Evolutionary conservation across 1,140 invertebrate genomes (phyloP), one percentile per base, ranked within the genome.

Genomic region (Calephelis virginiensis): DNA sequence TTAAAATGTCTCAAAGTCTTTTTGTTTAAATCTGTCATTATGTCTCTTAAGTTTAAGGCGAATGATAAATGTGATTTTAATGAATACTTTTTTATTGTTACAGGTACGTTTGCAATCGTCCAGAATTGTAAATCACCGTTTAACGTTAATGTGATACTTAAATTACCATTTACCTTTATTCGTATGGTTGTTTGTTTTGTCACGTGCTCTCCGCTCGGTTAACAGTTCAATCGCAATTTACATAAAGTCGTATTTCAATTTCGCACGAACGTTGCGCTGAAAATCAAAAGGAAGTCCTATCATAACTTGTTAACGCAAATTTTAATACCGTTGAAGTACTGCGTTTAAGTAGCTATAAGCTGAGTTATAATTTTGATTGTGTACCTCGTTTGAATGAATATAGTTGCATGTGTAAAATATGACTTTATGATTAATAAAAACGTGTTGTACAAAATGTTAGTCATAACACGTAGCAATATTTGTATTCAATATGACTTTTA

Each of bases 201-300:
- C 78, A 79, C 73, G 76, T 77, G 74, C 66, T 70, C 69, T 73
- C 74, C 78, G 78, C 70, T 67, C 82, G 76, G 85, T 82, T 81
- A 81, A 81, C 80, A 77, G 74, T 83, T 86, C 77, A 85, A 86
- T 76, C 61, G 49, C 66, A 67, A 81, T 89, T 79, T 71, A 75
- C 75, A 82, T 86, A 85, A 81, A 84, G 83, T 85, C 78, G 78
- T 81, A 83, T 79, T 86, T 85, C 78, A 84, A 81, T 71, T 83
- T 84, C 68, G 72, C 79, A 61, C 79, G 72, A 74, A 64, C 71
- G 73, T 71, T 70, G 80, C 82, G 75, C 79, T 86, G 83, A 88
- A 83, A 86, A 83, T 84, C 78, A 76, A 73, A 72, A 64, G 65
- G 61, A 64, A 69, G 63, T 68, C 64, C 72, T 71, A 67, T 67